Conservation (phyloP, 23 tunicate species). For the Styela clava region DNA sequence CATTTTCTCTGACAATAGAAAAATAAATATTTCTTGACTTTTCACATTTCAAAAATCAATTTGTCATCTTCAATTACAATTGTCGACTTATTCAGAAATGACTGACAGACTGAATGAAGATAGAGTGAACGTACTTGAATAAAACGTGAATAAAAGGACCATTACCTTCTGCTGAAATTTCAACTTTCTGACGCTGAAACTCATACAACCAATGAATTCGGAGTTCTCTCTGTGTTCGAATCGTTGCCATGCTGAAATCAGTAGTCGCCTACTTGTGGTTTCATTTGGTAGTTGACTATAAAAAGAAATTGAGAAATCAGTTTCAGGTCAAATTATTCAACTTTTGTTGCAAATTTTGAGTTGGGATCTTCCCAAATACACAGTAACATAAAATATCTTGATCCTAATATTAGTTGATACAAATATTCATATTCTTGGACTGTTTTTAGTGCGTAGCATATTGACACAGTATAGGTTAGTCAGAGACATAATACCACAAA, state of each 20-base stretch:
- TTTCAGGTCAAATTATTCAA: background rate
- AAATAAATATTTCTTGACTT: background rate
- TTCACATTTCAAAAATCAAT: too few species aligned
- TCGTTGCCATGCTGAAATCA: slow-evolving; percentile 52
- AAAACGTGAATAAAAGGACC: too few species aligned
- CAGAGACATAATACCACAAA: too few species aligned
- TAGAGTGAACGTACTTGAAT: too few species aligned
- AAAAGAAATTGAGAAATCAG: slow-evolving; percentile 9
- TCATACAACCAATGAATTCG: slow-evolving; percentile 60
- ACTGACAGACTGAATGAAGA: too few species aligned
- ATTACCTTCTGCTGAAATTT: slow-evolving; percentile 26
- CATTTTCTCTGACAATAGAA: too few species aligned
- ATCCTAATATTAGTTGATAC: background rate
- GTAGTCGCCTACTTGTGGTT: slow-evolving; percentile 25
- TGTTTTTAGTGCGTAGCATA: too few species aligned
- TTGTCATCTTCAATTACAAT: too few species aligned
- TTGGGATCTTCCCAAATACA: background rate
- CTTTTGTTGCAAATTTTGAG: background rate
- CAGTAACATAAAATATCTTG: background rate
- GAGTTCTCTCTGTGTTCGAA: slow-evolving; percentile 16
- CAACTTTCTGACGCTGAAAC: slow-evolving; percentile 45
- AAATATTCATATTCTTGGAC: too few species aligned
- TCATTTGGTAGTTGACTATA: slow-evolving; percentile 19
- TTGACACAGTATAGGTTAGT: too few species aligned
- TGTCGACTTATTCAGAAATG: too few species aligned